Evolutionary conservation across 2,888 invertebrate genomes (phyloP).

Genomic region (Agrotis puta): DNA sequence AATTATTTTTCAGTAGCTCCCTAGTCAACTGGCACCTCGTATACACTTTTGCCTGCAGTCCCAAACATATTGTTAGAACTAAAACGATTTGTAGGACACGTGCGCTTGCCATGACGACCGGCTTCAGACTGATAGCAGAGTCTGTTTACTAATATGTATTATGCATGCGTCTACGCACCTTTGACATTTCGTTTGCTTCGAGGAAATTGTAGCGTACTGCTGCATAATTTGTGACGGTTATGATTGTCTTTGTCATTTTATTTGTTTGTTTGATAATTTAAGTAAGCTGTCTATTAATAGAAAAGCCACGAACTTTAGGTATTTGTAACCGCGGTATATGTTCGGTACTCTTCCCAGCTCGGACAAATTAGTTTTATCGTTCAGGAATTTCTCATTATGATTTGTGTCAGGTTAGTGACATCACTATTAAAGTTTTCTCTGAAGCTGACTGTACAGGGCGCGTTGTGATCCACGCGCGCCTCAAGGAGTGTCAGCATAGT

Average conservation of each 20-base stretch:
- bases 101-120: conserved; percentile 76
- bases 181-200: conserved; percentile 70
- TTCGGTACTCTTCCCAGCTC: too few species aligned
- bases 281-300: too few species aligned
- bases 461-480: too few species aligned
- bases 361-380: too few species aligned
- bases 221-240: conserved; percentile 33
- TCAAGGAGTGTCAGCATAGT: too few species aligned
- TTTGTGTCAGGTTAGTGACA: not conserved
- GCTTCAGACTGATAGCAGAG: conserved; percentile 74
- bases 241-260: conserved; percentile 19
- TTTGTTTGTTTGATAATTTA: not conserved
- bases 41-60: conserved; percentile 89
- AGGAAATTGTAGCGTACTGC: conserved; percentile 55
- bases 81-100: conserved; percentile 71
- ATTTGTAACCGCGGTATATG: too few species aligned
- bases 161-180: conserved; percentile 78
- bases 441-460: too few species aligned
- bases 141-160: conserved; percentile 65
- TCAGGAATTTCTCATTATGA: too few species aligned
- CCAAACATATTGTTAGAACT: conserved; percentile 72
- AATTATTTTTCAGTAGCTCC: conserved; percentile 92
- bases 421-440: too few species aligned
- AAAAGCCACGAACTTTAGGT: too few species aligned
- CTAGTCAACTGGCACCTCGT: conserved; percentile 93